phyloP scores from a whole-genome alignment of 2,113 vertebrate genomes.

The Gobio gobio region DNA sequence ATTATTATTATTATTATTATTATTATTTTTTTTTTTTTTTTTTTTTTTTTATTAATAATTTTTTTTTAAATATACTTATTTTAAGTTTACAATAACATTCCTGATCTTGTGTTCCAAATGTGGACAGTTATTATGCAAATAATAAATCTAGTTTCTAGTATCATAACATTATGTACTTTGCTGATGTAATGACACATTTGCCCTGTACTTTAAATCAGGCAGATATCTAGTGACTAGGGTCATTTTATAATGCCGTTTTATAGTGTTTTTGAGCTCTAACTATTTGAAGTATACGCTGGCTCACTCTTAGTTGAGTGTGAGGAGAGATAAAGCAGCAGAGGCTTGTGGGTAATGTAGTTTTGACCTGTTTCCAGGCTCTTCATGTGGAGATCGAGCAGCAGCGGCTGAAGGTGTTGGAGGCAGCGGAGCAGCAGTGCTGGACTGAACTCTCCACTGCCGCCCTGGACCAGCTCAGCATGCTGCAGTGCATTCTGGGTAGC shows the following conservation, averaged over 20 bases:
- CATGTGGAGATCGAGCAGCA: slow-evolving; percentile 83
- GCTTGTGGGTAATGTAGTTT: neutral
- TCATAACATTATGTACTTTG: neutral
- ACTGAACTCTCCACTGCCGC: slow-evolving; percentile 78
- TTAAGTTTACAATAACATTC: neutral
- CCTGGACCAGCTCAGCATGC: slow-evolving; percentile 79
- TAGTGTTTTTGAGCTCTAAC: neutral
- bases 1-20: too few species aligned
- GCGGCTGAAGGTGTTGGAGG: slow-evolving; percentile 76
- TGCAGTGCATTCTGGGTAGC: slow-evolving; percentile 86
- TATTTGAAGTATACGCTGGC: neutral
- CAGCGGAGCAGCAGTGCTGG: slow-evolving; percentile 82
- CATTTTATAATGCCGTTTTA: neutral
- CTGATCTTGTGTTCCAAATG: neutral
- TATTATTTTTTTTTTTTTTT: neutral
- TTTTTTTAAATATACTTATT: too few species aligned
- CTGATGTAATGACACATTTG: neutral
- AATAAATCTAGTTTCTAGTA: neutral
- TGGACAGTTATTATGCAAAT: neutral
- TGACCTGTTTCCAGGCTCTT: slow-evolving; percentile 62
- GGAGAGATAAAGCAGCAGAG: neutral
- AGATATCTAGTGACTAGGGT: neutral
- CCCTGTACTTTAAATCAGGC: neutral
- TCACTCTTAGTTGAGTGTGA: neutral
- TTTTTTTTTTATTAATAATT: neutral